Evolutionary conservation across 2,888 invertebrate genomes (phyloP).

Genomic region (Diarsia mendica): DNA sequence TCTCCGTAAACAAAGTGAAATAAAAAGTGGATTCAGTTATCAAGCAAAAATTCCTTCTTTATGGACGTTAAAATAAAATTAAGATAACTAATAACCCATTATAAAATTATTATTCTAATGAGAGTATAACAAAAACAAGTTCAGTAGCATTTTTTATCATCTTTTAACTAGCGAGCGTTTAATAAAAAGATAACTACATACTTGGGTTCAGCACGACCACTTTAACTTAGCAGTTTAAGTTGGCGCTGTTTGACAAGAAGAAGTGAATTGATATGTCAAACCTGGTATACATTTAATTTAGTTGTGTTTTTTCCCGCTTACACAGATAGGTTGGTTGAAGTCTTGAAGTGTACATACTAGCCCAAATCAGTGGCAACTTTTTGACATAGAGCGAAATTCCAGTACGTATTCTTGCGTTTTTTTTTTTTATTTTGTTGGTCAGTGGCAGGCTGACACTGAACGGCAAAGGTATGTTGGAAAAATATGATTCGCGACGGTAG

Average conservation of each 20-base stretch:
- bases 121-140: conserved; percentile 8
- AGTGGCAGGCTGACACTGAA: too few species aligned
- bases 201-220: not conserved
- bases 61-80: not conserved
- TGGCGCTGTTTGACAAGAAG: not conserved
- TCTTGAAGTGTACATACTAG: too few species aligned
- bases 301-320: too few species aligned
- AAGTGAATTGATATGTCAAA: too few species aligned
- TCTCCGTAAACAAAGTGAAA: not conserved
- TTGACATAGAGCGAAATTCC: too few species aligned
- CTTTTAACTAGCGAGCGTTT: not conserved
- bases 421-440: too few species aligned
- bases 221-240: not conserved
- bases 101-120: conserved; percentile 20
- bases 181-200: not conserved
- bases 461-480: too few species aligned
- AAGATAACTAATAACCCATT: conserved; percentile 16
- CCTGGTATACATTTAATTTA: not conserved
- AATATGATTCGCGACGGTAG: too few species aligned
- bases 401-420: too few species aligned
- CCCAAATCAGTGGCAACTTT: too few species aligned
- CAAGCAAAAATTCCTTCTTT: not conserved
- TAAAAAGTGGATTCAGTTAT: not conserved
- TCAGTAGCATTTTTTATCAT: not conserved
- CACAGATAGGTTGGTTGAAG: too few species aligned